Base-by-base conservation (phyloP, 2,888 invertebrate genomes). In the Xiphydria camelus region DNA sequence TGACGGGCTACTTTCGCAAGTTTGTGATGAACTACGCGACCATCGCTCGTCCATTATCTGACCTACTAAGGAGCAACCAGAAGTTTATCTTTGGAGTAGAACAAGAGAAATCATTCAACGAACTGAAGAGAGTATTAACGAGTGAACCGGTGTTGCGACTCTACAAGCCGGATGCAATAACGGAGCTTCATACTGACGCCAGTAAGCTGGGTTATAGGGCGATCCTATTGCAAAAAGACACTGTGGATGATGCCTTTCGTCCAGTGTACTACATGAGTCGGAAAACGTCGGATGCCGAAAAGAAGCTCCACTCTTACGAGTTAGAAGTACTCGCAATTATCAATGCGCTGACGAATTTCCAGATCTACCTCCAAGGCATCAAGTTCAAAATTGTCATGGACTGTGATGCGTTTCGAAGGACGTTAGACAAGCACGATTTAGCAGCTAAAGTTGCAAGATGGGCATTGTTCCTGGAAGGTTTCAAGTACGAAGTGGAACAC, bases 1-100 rank as follows among this genome's bases (percentile, higher is more conserved):
- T 70, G 4, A 61, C 65, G 1, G 63, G 61, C 21, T 66, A 68
- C 50, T 72, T 69, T 40, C 32, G 64, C 14, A 67, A 68, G 41
- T 70, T 68, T 47, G 60, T 73, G 12, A 36, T 35, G 4, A 36
- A 41, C 6, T 70, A 65, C 46, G 51, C 69, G 1, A 26, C 50
- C 4, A 59, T 66, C 10, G 70, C 70, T 1, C 65, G 57, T 42
- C 67, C 65, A 32, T 41, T 68, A 33, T 61, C 61, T 4, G 66
- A 73, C 23, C 9, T 49, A 6, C 10, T 54, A 29, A 47, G 34
- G 15, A 14, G 21, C 2, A 19, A 22, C 14, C 31, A 42, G 12
- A 42, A 12, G 21, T 47, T 31, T 34, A 22, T 4, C 1, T 42
- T 42, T 18, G 23, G 21, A 7, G 25, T 18, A 23, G 17, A 35